phyloP scores from a whole-genome alignment of 92 coral and sea anemone species.

The Metridium senile region DNA sequence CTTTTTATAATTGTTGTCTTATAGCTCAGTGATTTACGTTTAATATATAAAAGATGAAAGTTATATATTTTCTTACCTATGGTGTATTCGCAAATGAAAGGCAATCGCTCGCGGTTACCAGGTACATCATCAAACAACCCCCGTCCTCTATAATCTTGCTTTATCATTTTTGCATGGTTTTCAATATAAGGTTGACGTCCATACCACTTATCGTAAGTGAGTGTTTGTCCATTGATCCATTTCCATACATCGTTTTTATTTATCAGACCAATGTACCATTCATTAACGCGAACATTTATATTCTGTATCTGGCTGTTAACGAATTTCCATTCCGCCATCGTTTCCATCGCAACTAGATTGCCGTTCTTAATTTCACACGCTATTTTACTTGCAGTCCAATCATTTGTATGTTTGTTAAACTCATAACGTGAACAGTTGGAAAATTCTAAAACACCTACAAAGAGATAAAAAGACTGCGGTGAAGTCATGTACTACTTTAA shows the following conservation, averaged over 20 bases:
- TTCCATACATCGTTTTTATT: not conserved
- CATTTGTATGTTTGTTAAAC: not conserved
- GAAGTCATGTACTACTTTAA: too few species aligned
- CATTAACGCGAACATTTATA: slow-evolving; percentile 15
- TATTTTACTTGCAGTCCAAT: not conserved
- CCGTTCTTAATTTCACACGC: slow-evolving; percentile 36
- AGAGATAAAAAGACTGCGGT: too few species aligned
- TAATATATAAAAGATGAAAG: too few species aligned
- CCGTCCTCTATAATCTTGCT: not conserved
- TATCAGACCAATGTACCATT: slow-evolving; percentile 51
- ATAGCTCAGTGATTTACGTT: too few species aligned
- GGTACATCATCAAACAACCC: not conserved
- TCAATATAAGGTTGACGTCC: not conserved
- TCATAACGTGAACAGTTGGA: not conserved
- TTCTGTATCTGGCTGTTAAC: slow-evolving; percentile 39
- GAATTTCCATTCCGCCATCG: slow-evolving; percentile 43
- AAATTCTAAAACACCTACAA: not conserved
- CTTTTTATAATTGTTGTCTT: too few species aligned
- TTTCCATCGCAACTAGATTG: slow-evolving; percentile 41
- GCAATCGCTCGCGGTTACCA: not conserved
- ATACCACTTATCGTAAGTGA: not conserved
- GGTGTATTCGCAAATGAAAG: not conserved
- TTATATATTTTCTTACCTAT: not conserved
- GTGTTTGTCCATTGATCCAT: not conserved
- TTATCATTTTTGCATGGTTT: too few species aligned